Evolutionary conservation across 2,797 vertebrate genomes (phyloP), one percentile per base, ranked within the genome.

Genomic region (Hirundo rustica): DNA sequence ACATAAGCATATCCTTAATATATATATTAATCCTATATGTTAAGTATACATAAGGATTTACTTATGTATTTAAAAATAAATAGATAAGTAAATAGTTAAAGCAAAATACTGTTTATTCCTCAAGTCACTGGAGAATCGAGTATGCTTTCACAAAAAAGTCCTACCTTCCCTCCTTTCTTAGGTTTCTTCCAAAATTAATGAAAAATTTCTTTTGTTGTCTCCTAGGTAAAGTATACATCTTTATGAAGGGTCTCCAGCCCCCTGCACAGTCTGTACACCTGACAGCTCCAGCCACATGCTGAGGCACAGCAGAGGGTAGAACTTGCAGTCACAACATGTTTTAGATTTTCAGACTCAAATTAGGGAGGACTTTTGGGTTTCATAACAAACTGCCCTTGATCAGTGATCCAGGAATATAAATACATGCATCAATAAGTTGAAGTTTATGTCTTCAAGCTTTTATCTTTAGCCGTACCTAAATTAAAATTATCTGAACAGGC

Each of bases 331-430:
- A 80, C 45, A 76, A 82, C 19, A 42, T 3, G 10, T 40, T 85
- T 86, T 38, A 84, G 42, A 58, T 26, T 68, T 75, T 70, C 58
- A 53, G 23, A 61, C 48, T 77, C 26, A 87, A 65, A 92, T 93
- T 45, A 82, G 68, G 26, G 30, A n/a, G 45, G 85, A 74, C 45
- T 71, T 66, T 74, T 50, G 47, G 27, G 29, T 89, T 92, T 86
- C 66, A 70, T 65, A 57, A 91, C 72, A 66, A 96, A 86, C 21
- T 70, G 83, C 32, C 16, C 38, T 34, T 94, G 34, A 84, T 84
- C 55, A 91, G 45, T 55, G 84, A 65, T 92, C 86, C 68, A 92
- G 66, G 55, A 94, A 95, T 88, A 95, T 75, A 94, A 95, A 92
- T 54, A 91, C 20, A 5, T 78, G 51, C 67, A 96, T 95, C 48